Base-by-base conservation (phyloP, 1,140 invertebrate genomes). In the Listronotus oregonensis region DNA sequence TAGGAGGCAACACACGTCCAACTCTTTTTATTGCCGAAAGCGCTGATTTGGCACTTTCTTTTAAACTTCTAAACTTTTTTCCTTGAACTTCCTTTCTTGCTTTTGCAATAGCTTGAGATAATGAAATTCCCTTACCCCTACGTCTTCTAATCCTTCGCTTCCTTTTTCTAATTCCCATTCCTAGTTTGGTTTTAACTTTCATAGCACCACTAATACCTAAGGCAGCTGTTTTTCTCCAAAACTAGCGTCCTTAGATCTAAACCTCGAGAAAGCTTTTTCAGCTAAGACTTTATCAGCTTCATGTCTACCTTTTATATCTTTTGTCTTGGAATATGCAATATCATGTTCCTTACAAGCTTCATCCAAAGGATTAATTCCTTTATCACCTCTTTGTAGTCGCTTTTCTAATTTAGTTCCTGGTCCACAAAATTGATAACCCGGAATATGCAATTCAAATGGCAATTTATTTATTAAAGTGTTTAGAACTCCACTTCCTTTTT, bases 211-310 rank as follows among this genome's bases (percentile, higher is more conserved):
- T 65, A 8, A 77, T 68, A 12, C 55, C 43, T 32, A 59, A 74
- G 12, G 76, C 74, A 18, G 74, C 67, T n/a, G 56, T 34, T 74
- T 69, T 72, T 77, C 75, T 8, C 62, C 61, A 8, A 76, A 47
- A 61, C 27, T 65, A 46, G 75, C 54, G 56, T 81, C 73, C 58
- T 68, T 75, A 11, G 79, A 54, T 61, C 73, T 73, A 44, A 78
- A 67, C 63, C 74, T 65, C 51, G 70, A n/a, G 8, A 70, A 71
- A 77, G 79, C 78, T 70, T 76, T 76, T 43, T 75, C 63, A 15
- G 67, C 68, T 64, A 81, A 72, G 46, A 70, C 46, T 60, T 72
- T 69, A 71, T 81, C 78, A 32, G 79, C 80, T 59, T 63, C 54
- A 59, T 79, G 71, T 70, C 80, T 70, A 34, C 65, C 64, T 32